These are phyloP conservation scores for Euura saliciscinereae DNA, from an alignment of 1,140 invertebrate genomes.

Conservation along the genomic window DNA sequence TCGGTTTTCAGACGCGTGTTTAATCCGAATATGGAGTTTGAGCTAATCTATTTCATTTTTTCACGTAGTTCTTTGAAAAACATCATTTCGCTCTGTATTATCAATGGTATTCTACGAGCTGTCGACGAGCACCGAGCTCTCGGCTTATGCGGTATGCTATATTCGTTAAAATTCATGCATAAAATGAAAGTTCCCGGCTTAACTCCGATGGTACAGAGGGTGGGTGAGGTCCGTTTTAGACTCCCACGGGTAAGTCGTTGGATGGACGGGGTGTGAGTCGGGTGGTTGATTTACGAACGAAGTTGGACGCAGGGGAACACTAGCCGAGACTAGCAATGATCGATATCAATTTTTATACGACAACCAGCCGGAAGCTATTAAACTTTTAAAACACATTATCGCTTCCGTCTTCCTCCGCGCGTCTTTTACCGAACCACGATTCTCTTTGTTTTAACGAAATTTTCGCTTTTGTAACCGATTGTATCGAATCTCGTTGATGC, in stretches of 20 bases:
- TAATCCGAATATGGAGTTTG: too few relatives aligned
- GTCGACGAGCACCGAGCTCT: too few relatives aligned
- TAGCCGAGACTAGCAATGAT: constrained; percentile 3
- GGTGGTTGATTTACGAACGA: constrained; percentile 42
- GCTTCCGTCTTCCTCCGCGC: not conserved
- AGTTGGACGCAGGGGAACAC: constrained; percentile 2
- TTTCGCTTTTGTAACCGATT: not conserved
- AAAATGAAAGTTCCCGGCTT: constrained; percentile 35
- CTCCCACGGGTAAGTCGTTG: not conserved
- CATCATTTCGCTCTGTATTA: too few relatives aligned
- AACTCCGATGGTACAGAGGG: constrained; percentile 14
- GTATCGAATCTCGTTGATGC: not conserved
- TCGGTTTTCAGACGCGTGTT: too few relatives aligned
- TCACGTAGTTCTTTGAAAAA: too few relatives aligned
- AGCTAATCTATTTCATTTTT: too few relatives aligned
- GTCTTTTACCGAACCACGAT: not conserved
- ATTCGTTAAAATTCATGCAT: constrained; percentile 36
- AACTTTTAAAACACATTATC: not conserved
- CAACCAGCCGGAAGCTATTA: not conserved
- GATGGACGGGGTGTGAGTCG: constrained; percentile 11
- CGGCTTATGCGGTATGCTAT: constrained; percentile 8
- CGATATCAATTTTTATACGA: not conserved
- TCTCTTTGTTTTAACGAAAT: not conserved
- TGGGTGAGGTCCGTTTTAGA: constrained; percentile 3
- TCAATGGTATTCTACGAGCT: too few relatives aligned